Conservation (phyloP, 2,797 vertebrate species). For the Anableps anableps region DNA sequence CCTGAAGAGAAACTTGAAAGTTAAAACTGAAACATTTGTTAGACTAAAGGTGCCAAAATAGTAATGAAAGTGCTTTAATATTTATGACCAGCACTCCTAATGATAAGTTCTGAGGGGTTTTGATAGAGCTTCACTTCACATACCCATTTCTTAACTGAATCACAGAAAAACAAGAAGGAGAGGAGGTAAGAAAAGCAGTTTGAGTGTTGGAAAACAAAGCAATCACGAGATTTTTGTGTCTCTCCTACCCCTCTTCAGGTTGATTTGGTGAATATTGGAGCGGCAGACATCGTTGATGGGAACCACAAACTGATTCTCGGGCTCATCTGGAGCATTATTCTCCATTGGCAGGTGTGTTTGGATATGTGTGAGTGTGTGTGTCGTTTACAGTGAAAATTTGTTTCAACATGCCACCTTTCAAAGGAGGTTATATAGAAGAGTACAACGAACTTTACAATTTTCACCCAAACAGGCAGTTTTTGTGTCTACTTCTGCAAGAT, state of each 20-base stretch:
- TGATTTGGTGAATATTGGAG: constrained; percentile 97
- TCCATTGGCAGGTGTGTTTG: constrained; percentile 95
- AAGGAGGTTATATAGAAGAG: neutral
- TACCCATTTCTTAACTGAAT: neutral
- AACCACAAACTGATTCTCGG: constrained; percentile 99
- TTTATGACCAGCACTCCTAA: neutral
- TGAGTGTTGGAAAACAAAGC: neutral
- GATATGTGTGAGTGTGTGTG: neutral
- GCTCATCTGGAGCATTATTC: constrained; percentile 99
- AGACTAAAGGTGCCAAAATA: neutral
- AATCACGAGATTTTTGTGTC: constrained; percentile 1
- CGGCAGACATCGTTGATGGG: constrained; percentile 97
- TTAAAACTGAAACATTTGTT: neutral
- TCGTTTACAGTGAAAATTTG: neutral
- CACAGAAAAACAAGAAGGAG: neutral
- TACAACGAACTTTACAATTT: neutral
- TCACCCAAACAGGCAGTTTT: neutral
- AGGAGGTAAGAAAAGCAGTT: neutral
- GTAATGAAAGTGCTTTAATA: neutral
- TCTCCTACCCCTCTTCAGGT: constrained; percentile 80
- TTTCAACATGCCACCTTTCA: neutral
- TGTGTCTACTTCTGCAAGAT: neutral
- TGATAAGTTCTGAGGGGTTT: neutral
- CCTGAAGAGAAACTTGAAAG: neutral
- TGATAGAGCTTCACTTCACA: neutral